Percentiles rank a stretch among this genome's conserved stretches.
phyloP scores from a whole-genome alignment of 2,888 invertebrate genomes.

The Melanargia galathea region DNA sequence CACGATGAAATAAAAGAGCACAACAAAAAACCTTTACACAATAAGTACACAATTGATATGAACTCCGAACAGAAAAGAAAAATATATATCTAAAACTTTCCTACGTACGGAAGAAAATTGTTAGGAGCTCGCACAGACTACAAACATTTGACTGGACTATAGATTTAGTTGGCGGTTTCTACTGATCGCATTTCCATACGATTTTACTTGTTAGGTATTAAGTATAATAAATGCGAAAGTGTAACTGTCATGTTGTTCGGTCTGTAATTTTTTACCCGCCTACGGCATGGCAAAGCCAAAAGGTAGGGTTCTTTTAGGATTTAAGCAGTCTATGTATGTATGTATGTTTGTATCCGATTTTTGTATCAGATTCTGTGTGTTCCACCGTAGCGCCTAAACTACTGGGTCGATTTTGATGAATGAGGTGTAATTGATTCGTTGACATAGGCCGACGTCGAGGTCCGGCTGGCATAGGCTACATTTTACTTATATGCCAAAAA shows the following conservation, averaged over 20 bases:
- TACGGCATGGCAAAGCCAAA: too few relatives aligned
- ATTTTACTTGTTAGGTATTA: not conserved
- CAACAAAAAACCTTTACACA: constrained; percentile 18
- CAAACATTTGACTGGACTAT: not conserved
- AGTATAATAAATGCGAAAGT: not conserved
- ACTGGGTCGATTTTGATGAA: too few relatives aligned
- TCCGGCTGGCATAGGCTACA: too few relatives aligned
- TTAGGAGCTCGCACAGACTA: not conserved
- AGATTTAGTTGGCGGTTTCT: not conserved
- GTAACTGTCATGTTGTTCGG: not conserved
- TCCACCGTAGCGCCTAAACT: too few relatives aligned
- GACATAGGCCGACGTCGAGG: too few relatives aligned
- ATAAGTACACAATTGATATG: constrained; percentile 22
- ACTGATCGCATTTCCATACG: not conserved
- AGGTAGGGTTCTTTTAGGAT: too few relatives aligned
- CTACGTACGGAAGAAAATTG: not conserved
- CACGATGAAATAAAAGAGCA: constrained; percentile 14
- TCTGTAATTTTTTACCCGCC: too few relatives aligned
- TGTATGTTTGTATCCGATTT: too few relatives aligned
- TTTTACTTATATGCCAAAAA: too few relatives aligned
- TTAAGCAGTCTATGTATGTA: too few relatives aligned
- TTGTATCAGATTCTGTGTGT: too few relatives aligned
- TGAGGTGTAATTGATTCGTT: too few relatives aligned
- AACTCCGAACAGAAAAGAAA: constrained; percentile 7
- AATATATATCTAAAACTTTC: constrained; percentile 1